phyloP scores from a whole-genome alignment of 2,113 vertebrate genomes.

The Suncus etruscus region DNA sequence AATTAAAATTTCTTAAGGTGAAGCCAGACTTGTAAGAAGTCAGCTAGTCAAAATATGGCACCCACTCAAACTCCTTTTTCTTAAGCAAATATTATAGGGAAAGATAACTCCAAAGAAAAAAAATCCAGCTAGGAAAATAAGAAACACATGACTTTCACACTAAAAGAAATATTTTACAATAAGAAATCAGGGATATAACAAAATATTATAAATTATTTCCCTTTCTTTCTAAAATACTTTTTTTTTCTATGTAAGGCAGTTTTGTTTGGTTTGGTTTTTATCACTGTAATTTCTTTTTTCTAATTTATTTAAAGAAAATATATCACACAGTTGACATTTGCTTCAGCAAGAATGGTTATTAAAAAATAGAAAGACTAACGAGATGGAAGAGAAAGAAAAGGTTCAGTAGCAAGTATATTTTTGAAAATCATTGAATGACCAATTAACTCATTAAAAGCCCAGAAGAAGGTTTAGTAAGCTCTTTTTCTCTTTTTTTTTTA shows the following conservation, averaged over 20 bases:
- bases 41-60: neutral
- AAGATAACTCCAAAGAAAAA: neutral
- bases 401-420: no score
- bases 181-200: neutral
- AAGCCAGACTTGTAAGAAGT: neutral
- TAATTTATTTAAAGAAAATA: no score
- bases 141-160: neutral
- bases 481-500: no score
- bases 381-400: no score
- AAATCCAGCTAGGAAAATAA: neutral
- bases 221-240: neutral
- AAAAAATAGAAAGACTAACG: no score
- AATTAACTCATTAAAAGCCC: no score
- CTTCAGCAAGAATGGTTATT: no score
- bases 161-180: constrained; percentile 25
- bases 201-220: neutral
- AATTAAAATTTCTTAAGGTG: neutral
- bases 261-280: neutral
- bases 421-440: no score
- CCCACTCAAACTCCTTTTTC: neutral
- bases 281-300: neutral
- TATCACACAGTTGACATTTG: no score
- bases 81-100: neutral
- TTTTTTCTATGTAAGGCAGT: constrained; percentile 30
- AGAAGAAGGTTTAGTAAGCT: no score